phyloP scores from a whole-genome alignment of 2,113 vertebrate species.

The Arizona elegans region DNA sequence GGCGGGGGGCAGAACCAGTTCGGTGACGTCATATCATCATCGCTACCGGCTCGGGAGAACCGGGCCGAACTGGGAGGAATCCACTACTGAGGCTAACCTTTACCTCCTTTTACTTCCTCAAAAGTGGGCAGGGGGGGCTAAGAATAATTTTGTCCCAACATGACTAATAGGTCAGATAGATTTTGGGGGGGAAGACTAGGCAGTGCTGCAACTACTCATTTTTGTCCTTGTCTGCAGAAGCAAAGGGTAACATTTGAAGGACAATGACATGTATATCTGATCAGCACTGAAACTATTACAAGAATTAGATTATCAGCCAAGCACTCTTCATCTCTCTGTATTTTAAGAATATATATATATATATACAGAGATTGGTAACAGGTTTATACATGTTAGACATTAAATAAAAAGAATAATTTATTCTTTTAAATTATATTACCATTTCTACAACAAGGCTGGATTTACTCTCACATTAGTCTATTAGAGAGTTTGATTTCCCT shows the following conservation, averaged over 20 bases:
- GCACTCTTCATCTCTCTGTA: not conserved
- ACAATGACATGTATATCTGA: not conserved
- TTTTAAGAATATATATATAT: not conserved
- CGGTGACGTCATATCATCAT: too few species aligned
- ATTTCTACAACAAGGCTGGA: not conserved
- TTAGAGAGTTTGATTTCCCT: not conserved
- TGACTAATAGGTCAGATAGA: not conserved
- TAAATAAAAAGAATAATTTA: not conserved
- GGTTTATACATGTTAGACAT: not conserved
- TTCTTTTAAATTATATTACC: not conserved
- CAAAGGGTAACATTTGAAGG: not conserved
- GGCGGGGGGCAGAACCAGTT: too few species aligned
- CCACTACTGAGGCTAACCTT: not conserved
- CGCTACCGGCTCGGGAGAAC: too few species aligned
- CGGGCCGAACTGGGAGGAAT: too few species aligned
- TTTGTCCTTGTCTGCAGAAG: not conserved
- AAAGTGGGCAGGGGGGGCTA: not conserved
- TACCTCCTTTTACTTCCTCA: not conserved
- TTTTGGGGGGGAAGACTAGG: not conserved
- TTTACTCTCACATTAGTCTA: not conserved
- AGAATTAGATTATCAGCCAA: not conserved
- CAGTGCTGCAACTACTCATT: not conserved
- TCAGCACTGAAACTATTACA: not conserved
- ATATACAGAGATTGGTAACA: not conserved
- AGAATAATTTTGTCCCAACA: not conserved